Evolutionary conservation across 2,888 invertebrate genomes (phyloP), one percentile per base, ranked within the genome.

Genomic region (Morinoia aosen): DNA sequence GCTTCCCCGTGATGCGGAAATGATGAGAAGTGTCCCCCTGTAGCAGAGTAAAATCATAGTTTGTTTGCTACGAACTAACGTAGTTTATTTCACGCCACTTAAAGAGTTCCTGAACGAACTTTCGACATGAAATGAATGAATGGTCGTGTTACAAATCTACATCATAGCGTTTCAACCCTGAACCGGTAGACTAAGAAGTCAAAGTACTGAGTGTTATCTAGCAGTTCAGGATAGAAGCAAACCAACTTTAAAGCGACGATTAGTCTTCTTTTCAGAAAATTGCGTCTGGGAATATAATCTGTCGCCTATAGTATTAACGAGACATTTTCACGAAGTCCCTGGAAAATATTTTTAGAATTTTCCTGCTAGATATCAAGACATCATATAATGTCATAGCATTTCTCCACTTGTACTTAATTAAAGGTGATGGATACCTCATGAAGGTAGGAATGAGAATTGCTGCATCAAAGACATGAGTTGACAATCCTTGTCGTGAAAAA

Each of bases 1-100:
- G 98, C 57, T 96, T 97, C 93, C 97, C 97, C 95, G 97, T 97
- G 58, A 97, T 95, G 94, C 96, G 96, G 96, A 97, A 97, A 76
- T 97, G 97, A 95, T 95, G 95, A 12, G 95, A 39, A 61, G 64
- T 64, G 95, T 58, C 58, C 4, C 95, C 95, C 95, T 95, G 58
- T 90, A 25, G 25, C 14, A 40, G 33, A 33, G 57, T 33, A 33
- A 57, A 93, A 40, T 40, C 14, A 88, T 40, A 12, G 40, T 90
- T 40, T 39, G 39, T 25, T 25, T 76, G 76, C 76, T 25, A 2
- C 25, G 2, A 19, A 33, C 76, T 25, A 25, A 76, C 25, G 76
- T 76, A 33, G 76, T 33, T 33, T 25, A 76, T 33, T 33, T 76
- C 33, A 25, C 76, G 25, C 8, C 16, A 12, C 76, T 76, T 10